phyloP scores from a whole-genome alignment of 2,113 vertebrate species.

The Planiliza haematocheilus region DNA sequence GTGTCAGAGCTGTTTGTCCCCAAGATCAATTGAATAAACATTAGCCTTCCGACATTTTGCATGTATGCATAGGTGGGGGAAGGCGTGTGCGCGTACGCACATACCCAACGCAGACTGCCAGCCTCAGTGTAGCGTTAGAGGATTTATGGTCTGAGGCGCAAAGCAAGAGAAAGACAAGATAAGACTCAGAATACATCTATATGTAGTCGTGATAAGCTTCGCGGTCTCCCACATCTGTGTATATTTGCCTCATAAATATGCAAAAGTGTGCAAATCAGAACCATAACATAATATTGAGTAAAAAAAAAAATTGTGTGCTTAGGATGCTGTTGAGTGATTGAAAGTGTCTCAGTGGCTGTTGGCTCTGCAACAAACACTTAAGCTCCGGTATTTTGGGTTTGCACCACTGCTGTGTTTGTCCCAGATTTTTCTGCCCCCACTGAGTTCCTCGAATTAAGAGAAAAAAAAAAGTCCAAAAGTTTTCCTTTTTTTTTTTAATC shows the following conservation, averaged over 20 bases:
- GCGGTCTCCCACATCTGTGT: too few relatives aligned
- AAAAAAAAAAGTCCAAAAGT: not conserved
- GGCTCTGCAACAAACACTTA: not conserved
- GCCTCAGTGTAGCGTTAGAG: not conserved
- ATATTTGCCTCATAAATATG: too few relatives aligned
- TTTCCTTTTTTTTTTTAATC: slow-evolving; percentile 3
- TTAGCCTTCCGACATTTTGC: slow-evolving; percentile 58
- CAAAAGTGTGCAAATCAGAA: not conserved
- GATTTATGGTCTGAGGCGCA: slow-evolving; percentile 8
- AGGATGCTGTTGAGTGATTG: not conserved
- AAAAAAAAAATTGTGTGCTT: not conserved
- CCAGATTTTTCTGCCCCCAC: not conserved
- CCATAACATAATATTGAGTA: not conserved
- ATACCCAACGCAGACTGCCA: not conserved
- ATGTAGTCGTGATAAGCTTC: too few relatives aligned
- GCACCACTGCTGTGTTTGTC: not conserved
- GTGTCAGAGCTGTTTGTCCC: slow-evolving; percentile 72
- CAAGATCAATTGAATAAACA: slow-evolving; percentile 82
- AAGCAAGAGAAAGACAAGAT: not conserved
- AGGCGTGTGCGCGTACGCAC: slow-evolving; percentile 1
- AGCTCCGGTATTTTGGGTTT: not conserved
- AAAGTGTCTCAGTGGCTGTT: not conserved
- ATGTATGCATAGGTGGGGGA: slow-evolving; percentile 60
- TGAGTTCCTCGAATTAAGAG: slow-evolving; percentile 1
- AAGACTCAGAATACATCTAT: not conserved